Base-by-base conservation (phyloP, 2,888 invertebrate species). In the Ligdia adustata region DNA sequence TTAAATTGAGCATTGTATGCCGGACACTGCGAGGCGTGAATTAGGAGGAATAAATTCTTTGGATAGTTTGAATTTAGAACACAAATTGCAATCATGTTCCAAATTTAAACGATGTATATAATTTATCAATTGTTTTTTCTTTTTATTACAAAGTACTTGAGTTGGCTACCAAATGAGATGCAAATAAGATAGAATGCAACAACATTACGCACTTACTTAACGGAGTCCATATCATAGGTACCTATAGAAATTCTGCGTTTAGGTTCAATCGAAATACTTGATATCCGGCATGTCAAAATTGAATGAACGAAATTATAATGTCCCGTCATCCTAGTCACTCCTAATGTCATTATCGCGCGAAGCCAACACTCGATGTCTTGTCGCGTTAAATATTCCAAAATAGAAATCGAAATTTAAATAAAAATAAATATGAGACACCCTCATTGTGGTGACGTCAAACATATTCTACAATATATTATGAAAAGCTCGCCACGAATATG, bases 391-490 rank as follows among this genome's bases (percentile, higher is more conserved):
- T 76, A 81, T 79, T 71, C 72, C 66, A 74, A 78, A 75, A 80
- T 75, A 73, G 69, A 84, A n/a, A n/a, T n/a, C n/a, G n/a, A n/a
- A n/a, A 82, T 82, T 77, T 77, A 75, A 80, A 80, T 75, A 81
- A 78, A 82, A 76, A 71, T 72, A 78, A 78, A 75, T 75, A 82
- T 79, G 78, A 75, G 82, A 83, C 77, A 78, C 77, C 85, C 82
- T 71, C 65, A 76, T 85, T 85, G 77, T 82, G 75, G 72, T 81
- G 80, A 79, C 82, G 82, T 84, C 82, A 81, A 73, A 79, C 82
- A 78, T 67, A 68, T 45, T 79, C 79, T 82, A 86, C 80, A 85
- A 82, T 82, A 84, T 86, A 86, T 84, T 82, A 78, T 76, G 72
- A 75, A 37, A 37, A 67, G 16, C 44, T 26, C 50, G 45, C 51